phyloP scores from a whole-genome alignment of 2,797 vertebrate species.

The Spondyliosoma cantharus region DNA sequence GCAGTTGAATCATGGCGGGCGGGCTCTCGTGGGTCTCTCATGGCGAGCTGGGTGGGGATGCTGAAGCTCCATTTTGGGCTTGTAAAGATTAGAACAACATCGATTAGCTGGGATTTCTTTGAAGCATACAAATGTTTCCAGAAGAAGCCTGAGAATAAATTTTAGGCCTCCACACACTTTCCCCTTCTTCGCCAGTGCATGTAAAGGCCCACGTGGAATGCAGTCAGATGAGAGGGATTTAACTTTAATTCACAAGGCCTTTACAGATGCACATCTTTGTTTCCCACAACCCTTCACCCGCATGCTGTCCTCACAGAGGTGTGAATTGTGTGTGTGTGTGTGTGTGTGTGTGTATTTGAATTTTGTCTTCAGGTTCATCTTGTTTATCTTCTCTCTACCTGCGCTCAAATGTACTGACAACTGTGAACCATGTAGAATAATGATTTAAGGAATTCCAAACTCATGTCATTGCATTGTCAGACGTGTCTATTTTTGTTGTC shows the following conservation, averaged over 20 bases:
- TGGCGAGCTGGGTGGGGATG: conserved; percentile 24
- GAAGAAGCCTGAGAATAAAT: conserved; percentile 49
- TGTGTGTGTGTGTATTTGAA: neutral
- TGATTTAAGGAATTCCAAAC: neutral
- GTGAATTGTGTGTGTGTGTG: conserved; percentile 37
- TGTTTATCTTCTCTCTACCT: conserved; percentile 13
- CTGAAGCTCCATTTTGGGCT: conserved; percentile 44
- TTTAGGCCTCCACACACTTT: conserved; percentile 14
- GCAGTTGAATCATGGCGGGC: conserved; percentile 31
- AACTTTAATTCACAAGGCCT: conserved; percentile 21
- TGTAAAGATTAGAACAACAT: conserved; percentile 54
- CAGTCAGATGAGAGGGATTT: conserved; percentile 41
- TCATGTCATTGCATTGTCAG: neutral
- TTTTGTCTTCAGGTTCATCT: conserved; percentile 41
- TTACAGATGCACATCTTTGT: conserved; percentile 24
- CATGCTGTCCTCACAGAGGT: conserved; percentile 30
- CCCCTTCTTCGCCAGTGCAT: neutral
- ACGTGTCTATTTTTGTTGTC: neutral
- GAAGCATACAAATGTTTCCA: conserved; percentile 56
- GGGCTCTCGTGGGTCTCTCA: conserved; percentile 9
- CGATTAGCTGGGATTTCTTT: conserved; percentile 47
- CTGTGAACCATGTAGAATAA: neutral
- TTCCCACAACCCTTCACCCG: conserved; percentile 3
- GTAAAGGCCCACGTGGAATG: conserved; percentile 8
- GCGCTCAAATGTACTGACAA: neutral